A percentile compares a stretch with the other conserved stretches of the same genome.
These are phyloP conservation scores for Daktulosphaira vitifoliae DNA, from an alignment of 1,140 invertebrate species.

Conservation along the genomic window DNA sequence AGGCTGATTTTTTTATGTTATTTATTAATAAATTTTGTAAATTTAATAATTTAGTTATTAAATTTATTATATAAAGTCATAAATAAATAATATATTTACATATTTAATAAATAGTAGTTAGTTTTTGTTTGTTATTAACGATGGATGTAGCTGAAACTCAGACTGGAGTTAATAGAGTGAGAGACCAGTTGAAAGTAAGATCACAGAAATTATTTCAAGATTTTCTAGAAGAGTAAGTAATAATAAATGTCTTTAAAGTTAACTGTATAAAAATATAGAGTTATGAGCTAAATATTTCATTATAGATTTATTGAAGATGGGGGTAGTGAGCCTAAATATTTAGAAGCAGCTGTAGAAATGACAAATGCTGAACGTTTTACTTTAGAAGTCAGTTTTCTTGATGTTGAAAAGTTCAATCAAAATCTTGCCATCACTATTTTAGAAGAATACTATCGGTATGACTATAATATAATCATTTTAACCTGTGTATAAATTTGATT, in stretches of 20 bases:
- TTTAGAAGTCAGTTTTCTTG: constrained; percentile 86
- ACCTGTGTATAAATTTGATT: constrained; percentile 10
- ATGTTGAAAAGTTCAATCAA: constrained; percentile 93
- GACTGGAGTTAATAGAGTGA: constrained; percentile 57
- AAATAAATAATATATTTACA: too few species aligned
- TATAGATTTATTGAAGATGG: constrained; percentile 65
- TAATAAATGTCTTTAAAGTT: background rate
- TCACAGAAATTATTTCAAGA: constrained; percentile 94
- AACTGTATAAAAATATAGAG: background rate
- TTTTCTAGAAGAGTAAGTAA: constrained; percentile 85
- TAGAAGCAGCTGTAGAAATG: constrained; percentile 72
- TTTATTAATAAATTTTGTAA: too few species aligned
- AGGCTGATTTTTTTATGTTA: too few species aligned
- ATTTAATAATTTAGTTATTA: too few species aligned
- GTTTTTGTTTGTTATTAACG: too few species aligned
- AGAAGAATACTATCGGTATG: constrained; percentile 86
- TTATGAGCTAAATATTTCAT: constrained; percentile 8
- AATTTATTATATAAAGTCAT: too few species aligned
- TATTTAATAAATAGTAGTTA: too few species aligned
- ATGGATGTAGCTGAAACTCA: constrained; percentile 42
- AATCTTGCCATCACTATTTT: constrained; percentile 84
- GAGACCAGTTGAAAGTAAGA: constrained; percentile 81
- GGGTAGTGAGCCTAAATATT: constrained; percentile 75
- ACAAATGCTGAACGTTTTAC: constrained; percentile 84
- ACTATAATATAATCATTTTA: background rate